Conservation (phyloP, 1,140 invertebrate species). For the Pteromalus puparum region DNA sequence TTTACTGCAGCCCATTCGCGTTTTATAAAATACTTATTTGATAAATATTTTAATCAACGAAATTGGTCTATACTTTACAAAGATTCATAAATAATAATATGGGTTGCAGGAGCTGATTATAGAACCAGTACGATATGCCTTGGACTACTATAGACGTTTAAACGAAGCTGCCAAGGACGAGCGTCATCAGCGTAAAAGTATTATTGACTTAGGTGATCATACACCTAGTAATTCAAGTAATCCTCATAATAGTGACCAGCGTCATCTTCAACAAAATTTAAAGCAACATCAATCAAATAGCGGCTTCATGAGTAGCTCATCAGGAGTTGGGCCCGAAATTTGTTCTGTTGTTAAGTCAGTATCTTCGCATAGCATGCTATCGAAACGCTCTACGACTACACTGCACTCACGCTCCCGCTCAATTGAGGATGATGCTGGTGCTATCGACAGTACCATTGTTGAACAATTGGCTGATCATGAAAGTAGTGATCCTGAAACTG, state of each 20-base stretch:
- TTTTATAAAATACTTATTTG: no score
- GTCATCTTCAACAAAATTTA: neutral
- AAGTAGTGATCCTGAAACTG: constrained; percentile 82
- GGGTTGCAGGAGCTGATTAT: constrained; percentile 78
- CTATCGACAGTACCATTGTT: constrained; percentile 71
- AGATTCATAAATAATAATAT: neutral
- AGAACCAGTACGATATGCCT: constrained; percentile 76
- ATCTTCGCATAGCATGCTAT: constrained; percentile 76
- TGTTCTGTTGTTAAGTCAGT: constrained; percentile 74
- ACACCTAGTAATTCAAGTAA: constrained; percentile 48
- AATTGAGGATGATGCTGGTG: constrained; percentile 73
- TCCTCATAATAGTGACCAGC: neutral
- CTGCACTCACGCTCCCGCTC: constrained; percentile 68
- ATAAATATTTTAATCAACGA: no score
- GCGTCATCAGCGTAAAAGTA: constrained; percentile 78
- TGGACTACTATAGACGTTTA: constrained; percentile 79
- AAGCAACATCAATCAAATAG: constrained; percentile 31
- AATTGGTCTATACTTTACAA: neutral
- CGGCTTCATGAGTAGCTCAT: constrained; percentile 48
- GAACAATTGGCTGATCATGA: constrained; percentile 76
- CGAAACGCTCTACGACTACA: constrained; percentile 68
- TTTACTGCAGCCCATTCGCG: no score
- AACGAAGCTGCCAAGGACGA: constrained; percentile 82
- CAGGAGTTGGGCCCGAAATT: constrained; percentile 15
- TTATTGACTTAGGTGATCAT: constrained; percentile 73